phyloP scores from a whole-genome alignment of 2,888 invertebrate genomes.

The Thymelicus sylvestris region DNA sequence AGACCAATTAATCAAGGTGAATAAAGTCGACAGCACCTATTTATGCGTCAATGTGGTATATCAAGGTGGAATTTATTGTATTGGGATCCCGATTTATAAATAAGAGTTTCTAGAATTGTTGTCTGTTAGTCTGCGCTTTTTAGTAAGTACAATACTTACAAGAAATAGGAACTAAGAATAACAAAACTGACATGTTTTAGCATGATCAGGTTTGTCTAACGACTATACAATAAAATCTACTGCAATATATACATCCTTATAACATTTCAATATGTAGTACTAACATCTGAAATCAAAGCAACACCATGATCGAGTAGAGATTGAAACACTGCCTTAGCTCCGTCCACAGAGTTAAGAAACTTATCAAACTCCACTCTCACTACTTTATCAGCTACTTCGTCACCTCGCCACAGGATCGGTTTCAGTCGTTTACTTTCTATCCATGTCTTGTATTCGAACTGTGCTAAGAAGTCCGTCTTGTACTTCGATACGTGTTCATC shows the following conservation, averaged over 20 bases:
- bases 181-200: no score
- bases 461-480: conserved; percentile 71
- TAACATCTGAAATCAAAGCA: conserved; percentile 74
- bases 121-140: no score
- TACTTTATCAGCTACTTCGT: conserved; percentile 64
- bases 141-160: no score
- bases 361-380: conserved; percentile 69
- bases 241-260: no score
- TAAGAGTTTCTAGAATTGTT: neutral
- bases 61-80: no score
- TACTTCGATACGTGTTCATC: conserved; percentile 84
- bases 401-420: conserved; percentile 77
- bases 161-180: no score
- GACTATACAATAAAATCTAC: no score
- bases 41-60: no score
- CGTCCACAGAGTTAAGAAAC: conserved; percentile 74
- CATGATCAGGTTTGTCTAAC: no score
- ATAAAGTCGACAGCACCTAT: no score
- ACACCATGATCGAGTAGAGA: conserved; percentile 83
- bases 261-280: conserved; percentile 6
- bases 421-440: conserved; percentile 57
- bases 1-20: no score
- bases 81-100: neutral
- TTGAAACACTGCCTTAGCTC: conserved; percentile 74
- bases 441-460: conserved; percentile 66